phyloP scores from a whole-genome alignment of 2,888 invertebrate genomes.

The Taphrorychus bicolor region DNA sequence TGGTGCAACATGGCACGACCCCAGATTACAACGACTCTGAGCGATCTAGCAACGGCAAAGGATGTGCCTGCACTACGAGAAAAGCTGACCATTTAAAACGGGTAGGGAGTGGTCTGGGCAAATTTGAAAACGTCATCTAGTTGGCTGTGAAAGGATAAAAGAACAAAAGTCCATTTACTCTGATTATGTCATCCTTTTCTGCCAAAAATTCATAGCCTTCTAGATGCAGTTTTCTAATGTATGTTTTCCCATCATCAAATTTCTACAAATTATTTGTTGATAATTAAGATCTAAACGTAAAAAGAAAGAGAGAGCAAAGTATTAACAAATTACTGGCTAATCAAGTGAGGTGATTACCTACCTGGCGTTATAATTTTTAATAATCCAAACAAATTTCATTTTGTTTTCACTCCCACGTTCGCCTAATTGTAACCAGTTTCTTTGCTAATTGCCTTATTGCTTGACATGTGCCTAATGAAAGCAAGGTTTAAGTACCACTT shows the following conservation, averaged over 20 bases:
- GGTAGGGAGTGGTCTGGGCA: slow-evolving; percentile 54
- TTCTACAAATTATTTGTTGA: too few relatives aligned
- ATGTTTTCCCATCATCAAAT: background rate
- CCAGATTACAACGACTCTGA: slow-evolving; percentile 68
- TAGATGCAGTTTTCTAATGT: background rate
- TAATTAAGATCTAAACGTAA: too few relatives aligned
- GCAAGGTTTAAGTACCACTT: background rate
- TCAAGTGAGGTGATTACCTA: background rate
- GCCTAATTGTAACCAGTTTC: background rate
- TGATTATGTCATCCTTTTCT: too few relatives aligned
- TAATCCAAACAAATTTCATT: background rate
- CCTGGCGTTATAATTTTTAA: too few relatives aligned
- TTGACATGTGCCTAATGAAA: background rate
- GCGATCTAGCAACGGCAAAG: slow-evolving; percentile 49
- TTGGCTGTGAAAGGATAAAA: too few relatives aligned
- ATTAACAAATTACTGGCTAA: too few relatives aligned
- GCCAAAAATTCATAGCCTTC: too few relatives aligned
- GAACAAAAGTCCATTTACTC: too few relatives aligned
- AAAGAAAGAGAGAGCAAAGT: too few relatives aligned
- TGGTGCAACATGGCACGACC: slow-evolving; percentile 81
- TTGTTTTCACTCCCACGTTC: background rate
- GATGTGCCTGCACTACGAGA: slow-evolving; percentile 60
- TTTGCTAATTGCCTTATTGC: background rate
- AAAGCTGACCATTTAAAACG: slow-evolving; percentile 56
- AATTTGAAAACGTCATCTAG: too few relatives aligned